Evolutionary conservation across 2,113 vertebrate species (phyloP).

Genomic region (Albula glossodonta): DNA sequence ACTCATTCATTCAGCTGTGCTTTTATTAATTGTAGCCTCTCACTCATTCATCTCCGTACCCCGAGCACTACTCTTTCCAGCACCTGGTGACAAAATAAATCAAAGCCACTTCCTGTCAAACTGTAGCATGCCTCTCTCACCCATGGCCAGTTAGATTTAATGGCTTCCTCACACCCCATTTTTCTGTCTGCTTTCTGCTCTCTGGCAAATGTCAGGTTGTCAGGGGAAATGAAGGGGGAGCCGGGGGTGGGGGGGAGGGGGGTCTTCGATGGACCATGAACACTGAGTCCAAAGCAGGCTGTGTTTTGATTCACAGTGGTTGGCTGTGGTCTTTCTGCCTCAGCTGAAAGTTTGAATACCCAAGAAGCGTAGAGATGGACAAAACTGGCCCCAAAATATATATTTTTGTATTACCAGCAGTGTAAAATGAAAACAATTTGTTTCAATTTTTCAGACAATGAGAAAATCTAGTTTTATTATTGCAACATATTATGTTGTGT

Average conservation of each 20-base stretch:
- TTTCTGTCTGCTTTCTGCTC: neutral
- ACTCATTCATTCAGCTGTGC: neutral
- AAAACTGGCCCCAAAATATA: neutral
- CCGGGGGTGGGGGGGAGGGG: neutral
- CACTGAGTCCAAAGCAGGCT: neutral
- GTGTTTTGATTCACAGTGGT: too few species aligned
- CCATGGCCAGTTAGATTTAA: neutral
- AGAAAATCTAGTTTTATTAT: neutral
- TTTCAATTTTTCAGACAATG: neutral
- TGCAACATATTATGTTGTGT: too few species aligned
- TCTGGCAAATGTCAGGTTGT: conserved; percentile 1
- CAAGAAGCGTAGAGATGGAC: neutral
- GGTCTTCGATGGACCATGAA: neutral
- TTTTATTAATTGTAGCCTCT: neutral
- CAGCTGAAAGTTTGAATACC: too few species aligned
- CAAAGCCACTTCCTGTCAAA: neutral
- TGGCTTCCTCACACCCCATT: neutral
- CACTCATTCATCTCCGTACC: neutral
- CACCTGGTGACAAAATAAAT: neutral
- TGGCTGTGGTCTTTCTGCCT: too few species aligned
- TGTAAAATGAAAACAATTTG: neutral
- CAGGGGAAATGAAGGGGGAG: neutral
- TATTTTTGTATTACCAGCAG: neutral
- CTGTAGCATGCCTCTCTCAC: neutral
- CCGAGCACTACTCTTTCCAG: neutral